Conservation (phyloP, 2,888 invertebrate species). For the Eupelmus urozonus region DNA sequence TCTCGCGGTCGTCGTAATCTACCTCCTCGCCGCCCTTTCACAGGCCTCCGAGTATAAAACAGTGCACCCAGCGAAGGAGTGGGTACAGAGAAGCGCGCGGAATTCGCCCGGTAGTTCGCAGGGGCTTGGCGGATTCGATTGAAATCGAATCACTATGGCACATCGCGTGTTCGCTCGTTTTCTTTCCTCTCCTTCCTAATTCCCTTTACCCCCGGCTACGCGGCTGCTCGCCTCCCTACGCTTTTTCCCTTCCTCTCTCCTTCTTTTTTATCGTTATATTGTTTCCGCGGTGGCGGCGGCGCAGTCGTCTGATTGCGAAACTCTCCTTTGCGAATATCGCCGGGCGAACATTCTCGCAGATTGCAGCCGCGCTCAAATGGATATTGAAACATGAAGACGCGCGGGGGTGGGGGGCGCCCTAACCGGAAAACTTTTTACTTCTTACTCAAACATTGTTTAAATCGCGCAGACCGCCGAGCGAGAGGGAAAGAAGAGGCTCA, state of each 20-base stretch:
- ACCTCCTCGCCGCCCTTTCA: not conserved
- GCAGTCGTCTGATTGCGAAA: slow-evolving; percentile 51
- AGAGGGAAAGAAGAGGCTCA: no score
- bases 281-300: slow-evolving; percentile 37
- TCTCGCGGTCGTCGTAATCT: slow-evolving; percentile 16
- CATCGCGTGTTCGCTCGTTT: slow-evolving; percentile 35
- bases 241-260: not conserved
- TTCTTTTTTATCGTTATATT: slow-evolving; percentile 24
- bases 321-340: slow-evolving; percentile 43
- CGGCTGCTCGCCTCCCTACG: slow-evolving; percentile 75
- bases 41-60: slow-evolving; percentile 10
- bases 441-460: slow-evolving; percentile 56
- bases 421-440: slow-evolving; percentile 52
- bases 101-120: slow-evolving; percentile 14
- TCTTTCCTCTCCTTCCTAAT: slow-evolving; percentile 41
- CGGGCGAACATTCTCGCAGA: slow-evolving; percentile 36
- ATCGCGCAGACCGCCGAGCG: slow-evolving; percentile 52
- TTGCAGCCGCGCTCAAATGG: slow-evolving; percentile 40
- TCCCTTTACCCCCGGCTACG: slow-evolving; percentile 62
- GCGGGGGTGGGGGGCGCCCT: not conserved
- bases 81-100: not conserved
- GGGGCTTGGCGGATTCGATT: slow-evolving; percentile 41
- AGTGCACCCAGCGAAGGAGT: not conserved
- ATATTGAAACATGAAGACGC: slow-evolving; percentile 51
- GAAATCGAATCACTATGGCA: slow-evolving; percentile 39